Evolutionary conservation across 2,888 invertebrate genomes (phyloP).

Genomic region (Torymus tubicola): DNA sequence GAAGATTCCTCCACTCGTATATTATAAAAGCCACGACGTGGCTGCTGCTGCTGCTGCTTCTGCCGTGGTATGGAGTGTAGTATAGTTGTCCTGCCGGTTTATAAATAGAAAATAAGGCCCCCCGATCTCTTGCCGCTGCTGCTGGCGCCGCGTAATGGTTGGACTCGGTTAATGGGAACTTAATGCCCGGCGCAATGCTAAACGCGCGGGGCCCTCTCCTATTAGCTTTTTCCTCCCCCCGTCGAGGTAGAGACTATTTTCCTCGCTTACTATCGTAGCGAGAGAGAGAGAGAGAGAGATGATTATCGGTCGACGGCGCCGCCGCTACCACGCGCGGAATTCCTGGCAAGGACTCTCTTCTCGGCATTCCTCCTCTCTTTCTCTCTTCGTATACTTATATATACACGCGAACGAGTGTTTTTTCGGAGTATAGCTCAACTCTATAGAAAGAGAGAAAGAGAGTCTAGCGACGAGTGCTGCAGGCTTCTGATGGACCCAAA

Average conservation of each 20-base stretch:
- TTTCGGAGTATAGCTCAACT: too few relatives aligned
- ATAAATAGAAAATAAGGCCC: constrained; percentile 63
- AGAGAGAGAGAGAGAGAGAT: constrained; percentile 24
- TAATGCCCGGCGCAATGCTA: constrained; percentile 64
- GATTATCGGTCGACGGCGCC: constrained; percentile 52
- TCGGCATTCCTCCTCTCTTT: constrained; percentile 1
- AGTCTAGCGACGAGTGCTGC: too few relatives aligned
- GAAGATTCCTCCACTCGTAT: neutral
- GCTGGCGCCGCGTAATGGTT: constrained; percentile 63
- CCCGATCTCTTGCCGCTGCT: constrained; percentile 56
- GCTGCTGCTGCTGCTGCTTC: neutral
- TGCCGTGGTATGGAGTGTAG: constrained; percentile 21
- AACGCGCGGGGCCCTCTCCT: constrained; percentile 53
- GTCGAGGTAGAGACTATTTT: constrained; percentile 1
- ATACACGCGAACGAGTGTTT: too few relatives aligned
- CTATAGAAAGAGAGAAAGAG: too few relatives aligned
- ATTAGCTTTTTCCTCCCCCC: neutral
- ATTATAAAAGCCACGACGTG: constrained; percentile 26
- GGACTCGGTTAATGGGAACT: constrained; percentile 69
- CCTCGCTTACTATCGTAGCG: constrained; percentile 19
- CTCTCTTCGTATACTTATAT: neutral
- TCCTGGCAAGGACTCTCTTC: constrained; percentile 62
- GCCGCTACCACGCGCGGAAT: constrained; percentile 55
- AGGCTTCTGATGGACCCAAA: too few relatives aligned
- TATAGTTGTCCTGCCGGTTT: constrained; percentile 55